phyloP scores from a whole-genome alignment of 2,797 vertebrate species.

The Sebastes variabilis region DNA sequence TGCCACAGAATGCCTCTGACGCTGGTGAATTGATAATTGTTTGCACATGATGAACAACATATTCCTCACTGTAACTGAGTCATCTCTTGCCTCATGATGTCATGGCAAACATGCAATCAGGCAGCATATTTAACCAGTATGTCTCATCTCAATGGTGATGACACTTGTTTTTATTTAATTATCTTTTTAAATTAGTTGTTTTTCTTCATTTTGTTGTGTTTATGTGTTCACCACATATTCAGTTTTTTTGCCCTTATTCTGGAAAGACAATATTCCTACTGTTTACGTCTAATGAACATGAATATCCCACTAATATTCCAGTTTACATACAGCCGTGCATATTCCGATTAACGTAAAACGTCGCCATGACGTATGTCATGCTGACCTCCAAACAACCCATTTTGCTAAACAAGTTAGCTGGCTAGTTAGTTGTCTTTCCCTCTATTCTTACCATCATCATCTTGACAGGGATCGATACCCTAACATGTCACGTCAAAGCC shows the following conservation, averaged over 20 bases:
- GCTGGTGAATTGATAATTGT: conserved; percentile 74
- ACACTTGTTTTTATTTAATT: conserved; percentile 24
- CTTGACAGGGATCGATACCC: too few relatives aligned
- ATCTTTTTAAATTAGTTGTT: neutral
- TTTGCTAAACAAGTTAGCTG: too few relatives aligned
- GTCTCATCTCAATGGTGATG: conserved; percentile 45
- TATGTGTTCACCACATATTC: too few relatives aligned
- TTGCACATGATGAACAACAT: conserved; percentile 72
- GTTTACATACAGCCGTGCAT: too few relatives aligned
- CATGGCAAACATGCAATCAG: conserved; percentile 51
- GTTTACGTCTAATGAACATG: fast-evolving
- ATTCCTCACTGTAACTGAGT: conserved; percentile 68
- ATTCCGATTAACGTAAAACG: fast-evolving
- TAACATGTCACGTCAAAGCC: too few relatives aligned
- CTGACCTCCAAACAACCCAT: too few relatives aligned
- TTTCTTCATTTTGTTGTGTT: neutral
- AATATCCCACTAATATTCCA: too few relatives aligned
- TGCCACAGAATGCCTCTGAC: conserved; percentile 66
- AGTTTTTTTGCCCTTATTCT: too few relatives aligned
- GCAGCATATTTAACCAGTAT: conserved; percentile 49
- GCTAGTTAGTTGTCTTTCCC: too few relatives aligned
- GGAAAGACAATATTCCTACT: too few relatives aligned
- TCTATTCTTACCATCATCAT: too few relatives aligned
- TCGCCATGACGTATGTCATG: too few relatives aligned
- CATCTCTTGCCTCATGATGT: conserved; percentile 68